A percentile compares a stretch with the other conserved stretches of the same genome.
These are phyloP conservation scores for Scrobipalpa atriplicella DNA, from an alignment of 2,888 invertebrate genomes.

Conservation along the genomic window DNA sequence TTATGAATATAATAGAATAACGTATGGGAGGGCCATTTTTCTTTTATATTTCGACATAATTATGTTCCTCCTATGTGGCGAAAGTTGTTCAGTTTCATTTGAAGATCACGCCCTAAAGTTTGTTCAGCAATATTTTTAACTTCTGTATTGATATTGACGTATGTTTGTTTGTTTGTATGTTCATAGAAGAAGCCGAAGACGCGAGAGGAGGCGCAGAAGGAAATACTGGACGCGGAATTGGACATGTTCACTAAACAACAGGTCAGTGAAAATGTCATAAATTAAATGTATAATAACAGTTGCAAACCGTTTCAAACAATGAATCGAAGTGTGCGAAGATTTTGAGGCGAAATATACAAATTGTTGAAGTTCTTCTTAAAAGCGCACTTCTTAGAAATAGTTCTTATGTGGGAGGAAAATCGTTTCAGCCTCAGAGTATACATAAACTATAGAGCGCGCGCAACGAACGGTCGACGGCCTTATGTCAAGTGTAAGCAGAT, in stretches of 20 bases:
- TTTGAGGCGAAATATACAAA: no score
- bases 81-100: constrained; percentile 40
- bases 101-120: constrained; percentile 26
- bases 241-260: constrained; percentile 95
- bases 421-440: no score
- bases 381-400: no score
- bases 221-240: constrained; percentile 94
- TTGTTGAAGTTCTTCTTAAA: no score
- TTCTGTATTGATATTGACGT: constrained; percentile 39
- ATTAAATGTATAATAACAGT: no score
- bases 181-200: constrained; percentile 83
- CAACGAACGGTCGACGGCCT: no score
- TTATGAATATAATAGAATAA: not conserved
- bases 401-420: no score
- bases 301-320: no score
- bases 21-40: not conserved
- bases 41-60: not conserved
- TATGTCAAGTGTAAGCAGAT: no score
- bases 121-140: not conserved
- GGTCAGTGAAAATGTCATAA: constrained; percentile 51
- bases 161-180: constrained; percentile 42
- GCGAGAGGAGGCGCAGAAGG: constrained; percentile 92
- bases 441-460: no score
- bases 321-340: no score
- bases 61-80: not conserved